These are phyloP conservation scores for Agrotis segetum DNA, from an alignment of 2,888 invertebrate species.

Conservation along the genomic window DNA sequence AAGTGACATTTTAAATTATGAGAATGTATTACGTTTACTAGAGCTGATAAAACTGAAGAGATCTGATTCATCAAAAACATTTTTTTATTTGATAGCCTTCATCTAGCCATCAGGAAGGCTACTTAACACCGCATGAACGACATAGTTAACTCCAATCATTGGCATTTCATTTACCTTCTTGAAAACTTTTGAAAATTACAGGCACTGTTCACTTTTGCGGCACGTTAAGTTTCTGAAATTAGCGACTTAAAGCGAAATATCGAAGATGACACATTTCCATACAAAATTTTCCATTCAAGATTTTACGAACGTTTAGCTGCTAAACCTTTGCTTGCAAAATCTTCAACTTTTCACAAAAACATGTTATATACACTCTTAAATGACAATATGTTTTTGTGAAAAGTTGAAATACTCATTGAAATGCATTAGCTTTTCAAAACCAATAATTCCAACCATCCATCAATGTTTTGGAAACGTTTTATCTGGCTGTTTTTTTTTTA, in stretches of 20 bases:
- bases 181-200: conserved; percentile 4
- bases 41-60: too few species aligned
- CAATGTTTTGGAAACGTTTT: too few species aligned
- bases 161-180: neutral
- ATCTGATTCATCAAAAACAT: neutral
- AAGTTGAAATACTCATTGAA: neutral
- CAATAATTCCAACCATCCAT: too few species aligned
- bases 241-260: conserved; percentile 19
- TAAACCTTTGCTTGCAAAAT: conserved; percentile 34
- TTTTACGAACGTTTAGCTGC: conserved; percentile 44
- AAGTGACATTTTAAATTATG: too few species aligned
- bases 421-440: neutral
- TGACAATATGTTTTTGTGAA: too few species aligned
- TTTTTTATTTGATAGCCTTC: neutral
- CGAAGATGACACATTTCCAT: conserved; percentile 32
- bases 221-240: conserved; percentile 23
- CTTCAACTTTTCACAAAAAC: conserved; percentile 19
- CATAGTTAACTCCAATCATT: neutral
- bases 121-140: neutral
- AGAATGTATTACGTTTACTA: neutral
- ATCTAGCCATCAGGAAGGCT: neutral
- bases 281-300: conserved; percentile 33
- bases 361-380: conserved; percentile 3
- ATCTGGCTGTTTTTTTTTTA: too few species aligned
- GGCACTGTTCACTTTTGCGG: conserved; percentile 14